Percentiles rank a stretch among this genome's conserved stretches.
Evolutionary conservation across 2,888 invertebrate species (phyloP).

Genomic region (Gymnocheta viridis): DNA sequence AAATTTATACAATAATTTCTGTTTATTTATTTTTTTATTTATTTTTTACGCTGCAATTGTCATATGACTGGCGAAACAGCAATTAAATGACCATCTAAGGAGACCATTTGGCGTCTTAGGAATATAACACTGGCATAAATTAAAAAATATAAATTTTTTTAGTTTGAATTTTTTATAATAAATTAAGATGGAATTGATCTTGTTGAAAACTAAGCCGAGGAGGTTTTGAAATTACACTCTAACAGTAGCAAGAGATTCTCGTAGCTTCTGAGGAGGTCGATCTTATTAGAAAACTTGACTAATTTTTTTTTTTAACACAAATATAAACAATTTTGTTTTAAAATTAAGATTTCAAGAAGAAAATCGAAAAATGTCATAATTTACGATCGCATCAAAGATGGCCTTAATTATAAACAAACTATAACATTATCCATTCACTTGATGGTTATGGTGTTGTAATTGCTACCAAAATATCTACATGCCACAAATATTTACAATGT

Average conservation of each 20-base stretch:
- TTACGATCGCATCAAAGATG: slow-evolving; percentile 58
- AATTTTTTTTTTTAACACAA: background rate
- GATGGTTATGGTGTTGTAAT: slow-evolving; percentile 61
- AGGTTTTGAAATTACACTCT: background rate
- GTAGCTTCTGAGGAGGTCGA: background rate
- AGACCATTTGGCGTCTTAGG: slow-evolving; percentile 66
- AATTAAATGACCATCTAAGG: slow-evolving; percentile 66
- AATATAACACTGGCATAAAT: slow-evolving; percentile 31
- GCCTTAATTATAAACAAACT: slow-evolving; percentile 56
- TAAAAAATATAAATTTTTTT: background rate
- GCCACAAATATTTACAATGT: slow-evolving; percentile 43
- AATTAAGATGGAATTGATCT: background rate
- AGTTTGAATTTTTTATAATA: slow-evolving; percentile 3
- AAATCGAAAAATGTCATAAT: slow-evolving; percentile 61
- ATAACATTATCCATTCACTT: slow-evolving; percentile 37
- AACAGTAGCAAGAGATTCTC: background rate
- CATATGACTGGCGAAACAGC: slow-evolving; percentile 23
- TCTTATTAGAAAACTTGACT: slow-evolving; percentile 26
- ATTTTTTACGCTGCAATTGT: slow-evolving; percentile 18
- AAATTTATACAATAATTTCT: slow-evolving; percentile 57
- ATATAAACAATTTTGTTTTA: background rate
- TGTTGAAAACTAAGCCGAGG: background rate
- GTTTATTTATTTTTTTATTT: background rate
- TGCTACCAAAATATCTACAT: slow-evolving; percentile 50
- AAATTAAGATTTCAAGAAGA: background rate